A percentile compares a stretch with the other conserved stretches of the same genome.
Conservation (phyloP, 2,113 vertebrate species). For the Recurvirostra avosetta region DNA sequence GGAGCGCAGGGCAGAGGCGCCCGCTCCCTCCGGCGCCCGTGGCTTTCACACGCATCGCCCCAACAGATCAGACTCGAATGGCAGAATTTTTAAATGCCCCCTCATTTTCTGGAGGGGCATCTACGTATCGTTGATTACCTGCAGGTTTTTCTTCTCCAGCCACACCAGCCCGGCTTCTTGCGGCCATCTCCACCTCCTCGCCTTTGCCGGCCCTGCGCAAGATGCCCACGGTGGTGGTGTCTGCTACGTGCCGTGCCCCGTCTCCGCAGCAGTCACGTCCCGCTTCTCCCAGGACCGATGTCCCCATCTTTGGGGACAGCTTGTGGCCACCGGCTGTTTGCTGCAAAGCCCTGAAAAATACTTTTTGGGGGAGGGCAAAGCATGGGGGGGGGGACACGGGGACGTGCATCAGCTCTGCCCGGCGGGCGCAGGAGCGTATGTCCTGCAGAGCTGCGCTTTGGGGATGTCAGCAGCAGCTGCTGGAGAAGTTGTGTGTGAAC, state of each 20-base stretch:
- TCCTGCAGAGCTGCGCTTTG: neutral
- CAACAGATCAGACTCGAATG: fast-evolving
- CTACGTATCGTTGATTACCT: neutral
- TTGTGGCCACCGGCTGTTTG: too few relatives aligned
- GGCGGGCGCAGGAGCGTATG: fast-evolving
- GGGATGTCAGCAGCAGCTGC: neutral
- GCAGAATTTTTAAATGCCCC: neutral
- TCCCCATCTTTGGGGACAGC: neutral
- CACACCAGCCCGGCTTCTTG: neutral
- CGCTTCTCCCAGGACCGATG: neutral
- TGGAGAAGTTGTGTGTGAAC: neutral
- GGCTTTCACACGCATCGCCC: neutral
- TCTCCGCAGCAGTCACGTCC: neutral
- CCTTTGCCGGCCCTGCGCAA: neutral
- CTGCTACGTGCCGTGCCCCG: neutral
- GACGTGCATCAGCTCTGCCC: neutral
- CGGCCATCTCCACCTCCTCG: neutral
- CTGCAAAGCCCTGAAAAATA: neutral
- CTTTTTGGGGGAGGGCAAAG: neutral
- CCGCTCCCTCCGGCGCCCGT: fast-evolving
- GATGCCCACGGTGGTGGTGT: fast-evolving
- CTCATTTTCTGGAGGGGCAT: neutral
- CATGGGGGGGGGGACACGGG: fast-evolving
- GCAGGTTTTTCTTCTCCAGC: neutral
- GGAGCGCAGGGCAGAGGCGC: too few relatives aligned